Evolutionary conservation across 92 coral and sea anemone genomes (phyloP), one percentile per base, ranked within the genome.

Genomic region (Metridium senile): DNA sequence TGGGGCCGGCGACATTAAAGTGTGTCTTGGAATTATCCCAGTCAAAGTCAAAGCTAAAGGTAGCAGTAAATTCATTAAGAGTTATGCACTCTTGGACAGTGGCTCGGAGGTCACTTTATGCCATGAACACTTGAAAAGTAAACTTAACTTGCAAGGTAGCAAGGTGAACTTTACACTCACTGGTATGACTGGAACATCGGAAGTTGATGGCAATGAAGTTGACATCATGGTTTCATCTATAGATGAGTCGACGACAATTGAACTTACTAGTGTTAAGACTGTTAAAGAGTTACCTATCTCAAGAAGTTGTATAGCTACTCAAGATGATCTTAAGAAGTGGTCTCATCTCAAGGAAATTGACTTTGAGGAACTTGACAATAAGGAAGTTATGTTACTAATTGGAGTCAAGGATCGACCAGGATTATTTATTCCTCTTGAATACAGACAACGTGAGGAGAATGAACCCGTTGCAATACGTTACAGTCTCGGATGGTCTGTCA

Each of bases 71-170:
- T 33, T 49, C 26, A 64, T 87, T 11, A 82, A 76, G 26, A 90
- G 87, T 28, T 66, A 86, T 63, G 97, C 87, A 25, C 35, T 83
- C 26, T 54, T 80, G 67, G 93, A 86, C 80, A 82, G 78, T 79
- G 87, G 90, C 29, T 84, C 83, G 20, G 91, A 90, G 34, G 87
- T 85, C 29, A 90, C 91, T 21, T 84, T 83, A 61, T 89, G 88
- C 54, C 90, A 86, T 47, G 83, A 90, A 39, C 64, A 61, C 56
- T 75, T 82, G 74, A 75, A 53, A 26, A 47, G 72, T 13, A 62
- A 68, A 30, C 88, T 82, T 28, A 49, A 68, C 9, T 49, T 82
- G 27, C 61, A 75, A 31, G 86, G 94, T 27, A 72, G 70, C 26
- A 82, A 80, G 63, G 31, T 76, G 19, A 73, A 68, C 3, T 90